Evolutionary conservation across 2,113 vertebrate species (phyloP), one percentile per base, ranked within the genome.

Genomic region (Furnarius figulus): DNA sequence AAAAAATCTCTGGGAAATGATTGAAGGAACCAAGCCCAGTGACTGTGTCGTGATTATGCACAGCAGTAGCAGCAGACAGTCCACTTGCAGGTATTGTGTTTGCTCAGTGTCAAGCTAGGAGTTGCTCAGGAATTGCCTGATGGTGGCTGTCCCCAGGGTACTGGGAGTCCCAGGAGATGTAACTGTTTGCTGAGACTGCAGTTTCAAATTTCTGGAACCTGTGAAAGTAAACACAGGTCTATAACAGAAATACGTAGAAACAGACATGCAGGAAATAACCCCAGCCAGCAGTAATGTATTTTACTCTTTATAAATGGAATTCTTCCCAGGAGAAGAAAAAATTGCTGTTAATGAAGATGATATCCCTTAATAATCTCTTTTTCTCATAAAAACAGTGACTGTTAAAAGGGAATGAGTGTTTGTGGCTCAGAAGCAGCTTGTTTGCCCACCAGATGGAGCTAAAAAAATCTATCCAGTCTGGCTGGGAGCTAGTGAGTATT

Each of bases 361-460:
- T 44, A 28, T 66, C 27, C 16, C 20, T 68, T 58, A 67, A 46
- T 53, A 31, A 77, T 79, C 15, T 55, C 40, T 75, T 56, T 81
- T 42, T 61, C 55, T 68, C 39, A 12, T 62, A 33, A 70, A 74
- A 47, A 2, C 40, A 40, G 14, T 33, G 44, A 37, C 18, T 71
- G 16, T 55, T 37, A 33, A 46, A 82, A 71, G 47, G 20, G 30
- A 58, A 35, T 14, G 75, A 44, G 39, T 72, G 47, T 17, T 71
- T 5, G 5, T 49, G 50, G 20, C 24, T 25, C n/a, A 70, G 53
- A 58, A 73, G 46, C 47, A 33, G 25, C 35, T 90, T 53, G 7
- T 80, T 73, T 86, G 44, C 46, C 89, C 58, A 92, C 59, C 73
- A 97, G 86, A 63, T 47, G 61, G 61, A 67, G 83, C 73, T 71